Base-by-base conservation (phyloP, 2,888 invertebrate genomes). In the Sinohyriopsis cumingii region DNA sequence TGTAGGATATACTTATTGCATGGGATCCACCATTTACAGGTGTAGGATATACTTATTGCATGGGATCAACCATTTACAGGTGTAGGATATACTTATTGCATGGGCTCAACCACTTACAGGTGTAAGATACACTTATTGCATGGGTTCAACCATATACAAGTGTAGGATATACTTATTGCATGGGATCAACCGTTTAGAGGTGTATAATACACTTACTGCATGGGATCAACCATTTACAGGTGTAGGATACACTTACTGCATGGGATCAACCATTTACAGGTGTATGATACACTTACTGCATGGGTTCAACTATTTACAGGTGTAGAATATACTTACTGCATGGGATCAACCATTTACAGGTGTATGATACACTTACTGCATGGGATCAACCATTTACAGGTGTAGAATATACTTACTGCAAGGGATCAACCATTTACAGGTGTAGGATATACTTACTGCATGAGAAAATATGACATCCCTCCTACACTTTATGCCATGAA, bases 381-480 rank as follows among this genome's bases (percentile, higher is more conserved):
- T 25, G 25, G 25, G 25, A 25, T 25, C 25, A 25, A 25, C 25
- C 4, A 25, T 25, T 25, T 25, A 25, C 25, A 25, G 25, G 25
- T 25, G 33, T 33, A 33, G 7, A 1, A 33, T 33, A 33, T 33
- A 33, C 33, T 1, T 33, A 33, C 7, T 33, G 33, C 33, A 45
- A 3, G 0, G 9, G 12, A 15, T 2, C 1, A 12, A 45, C 12
- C 45, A 45, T 45, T 45, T 45, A 15, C 45, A 45, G 12, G 12
- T 45, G 45, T 45, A 45, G 45, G 12, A n/a, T 15, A 53, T 62
- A 91, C 93, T 93, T 91, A 96, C 95, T 78, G 96, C 95, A 91
- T 97, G 97, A 5, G 96, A 95, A 88, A 96, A 96, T 89, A 96
- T 96, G 22, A 95, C 95, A 90, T 97, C 96, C 68, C 97, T 91